Evolutionary conservation across 2,797 vertebrate species (phyloP), one percentile per base, ranked within the genome.

Genomic region (Alfaro cultratus): DNA sequence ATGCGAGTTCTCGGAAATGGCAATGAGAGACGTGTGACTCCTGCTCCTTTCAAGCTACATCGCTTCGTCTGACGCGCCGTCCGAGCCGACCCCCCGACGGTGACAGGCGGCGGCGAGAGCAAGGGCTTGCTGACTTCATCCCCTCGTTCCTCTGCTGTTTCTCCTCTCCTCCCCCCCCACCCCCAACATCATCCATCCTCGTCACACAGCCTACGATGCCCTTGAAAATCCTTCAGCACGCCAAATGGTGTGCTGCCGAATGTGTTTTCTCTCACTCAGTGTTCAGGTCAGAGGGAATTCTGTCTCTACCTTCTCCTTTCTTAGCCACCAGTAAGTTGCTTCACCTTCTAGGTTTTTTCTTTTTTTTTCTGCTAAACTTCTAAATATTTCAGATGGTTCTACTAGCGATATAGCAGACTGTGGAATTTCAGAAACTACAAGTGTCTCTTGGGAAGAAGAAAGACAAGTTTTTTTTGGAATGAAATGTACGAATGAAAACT

Each of bases 141-240:
- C 76, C 81, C 75, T 85, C 74, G 49, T 78, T 83, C 79, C 84
- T 85, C 81, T 73, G 23, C 76, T 87, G 75, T 73, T 74, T 29
- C 81, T 7, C 31, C 57, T 79, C 70, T 84, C 57, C 36, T 80
- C 82, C 51, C 34, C 81, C 70, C 81, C 85, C 51, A 29, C 81
- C 57, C 83, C 82, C 81, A 80, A 75, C 77, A 43, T 73, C 45
- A 46, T 67, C 80, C 86, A 82, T 84, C 85, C 77, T 82, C 82
- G 34, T 85, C 85, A 82, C 86, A 86, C 2, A n/a, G 83, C 86
- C 82, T 83, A 74, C 64, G 72, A 81, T 80, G 90, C 87, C 91
- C 91, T 92, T 91, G 90, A 85, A 79, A 83, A 79, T 84, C 79
- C 79, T 85, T 79, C 53, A 36, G 36, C 68, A 76, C 62, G 73